phyloP scores from a whole-genome alignment of 2,113 vertebrate species.

The Scomber colias region DNA sequence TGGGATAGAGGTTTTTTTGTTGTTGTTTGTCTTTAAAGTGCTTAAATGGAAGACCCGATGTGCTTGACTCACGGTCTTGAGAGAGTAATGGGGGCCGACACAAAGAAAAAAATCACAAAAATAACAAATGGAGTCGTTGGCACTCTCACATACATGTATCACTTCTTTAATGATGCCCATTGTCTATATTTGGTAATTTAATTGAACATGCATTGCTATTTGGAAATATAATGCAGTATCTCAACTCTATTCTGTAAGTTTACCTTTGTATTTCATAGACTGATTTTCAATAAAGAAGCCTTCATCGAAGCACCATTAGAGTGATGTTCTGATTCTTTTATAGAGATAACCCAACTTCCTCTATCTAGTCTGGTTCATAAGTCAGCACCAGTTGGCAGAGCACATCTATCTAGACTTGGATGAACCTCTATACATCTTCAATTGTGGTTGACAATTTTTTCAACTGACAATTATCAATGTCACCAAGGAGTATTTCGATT shows the following conservation, averaged over 20 bases:
- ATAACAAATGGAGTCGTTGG: no score
- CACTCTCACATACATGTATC: no score
- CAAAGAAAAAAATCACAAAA: no score
- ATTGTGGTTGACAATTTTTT: not conserved
- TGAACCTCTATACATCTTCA: not conserved
- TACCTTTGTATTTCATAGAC: not conserved
- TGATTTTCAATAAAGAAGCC: not conserved
- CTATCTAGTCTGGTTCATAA: no score
- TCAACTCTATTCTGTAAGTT: not conserved
- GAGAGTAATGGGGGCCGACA: no score
- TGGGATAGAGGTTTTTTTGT: not conserved
- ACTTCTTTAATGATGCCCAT: no score
- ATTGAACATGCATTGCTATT: not conserved
- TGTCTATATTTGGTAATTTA: not conserved
- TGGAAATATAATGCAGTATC: not conserved
- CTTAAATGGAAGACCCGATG: no score
- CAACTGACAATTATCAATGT: not conserved
- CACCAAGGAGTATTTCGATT: not conserved
- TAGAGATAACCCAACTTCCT: not conserved
- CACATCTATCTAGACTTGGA: constrained; percentile 3
- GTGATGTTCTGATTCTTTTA: not conserved
- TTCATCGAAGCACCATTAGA: not conserved
- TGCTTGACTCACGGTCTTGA: no score
- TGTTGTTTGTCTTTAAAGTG: not conserved
- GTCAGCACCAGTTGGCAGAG: not conserved